Evolutionary conservation across 2,888 invertebrate genomes (phyloP), one percentile per base, ranked within the genome.

Genomic region (Dascillus cervinus): DNA sequence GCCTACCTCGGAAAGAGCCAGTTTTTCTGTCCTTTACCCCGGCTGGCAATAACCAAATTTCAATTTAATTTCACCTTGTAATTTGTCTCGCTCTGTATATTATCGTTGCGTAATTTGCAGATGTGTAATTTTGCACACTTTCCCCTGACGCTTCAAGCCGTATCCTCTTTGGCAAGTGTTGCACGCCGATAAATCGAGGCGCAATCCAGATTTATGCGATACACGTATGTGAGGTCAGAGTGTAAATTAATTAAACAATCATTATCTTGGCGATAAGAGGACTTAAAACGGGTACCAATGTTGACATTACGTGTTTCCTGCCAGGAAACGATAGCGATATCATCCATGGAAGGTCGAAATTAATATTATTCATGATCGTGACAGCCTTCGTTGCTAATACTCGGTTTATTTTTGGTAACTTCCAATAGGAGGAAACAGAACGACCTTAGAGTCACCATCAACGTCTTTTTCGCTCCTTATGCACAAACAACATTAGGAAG

Each of bases 261-360:
- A 17, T 31, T 31, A 31, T 31, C 31, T 25, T 2, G 6, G 6
- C 15, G 29, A 29, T 29, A 29, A 29, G 22, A 14, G 29, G 11
- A 34, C 30, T 23, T 13, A 20, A 34, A 34, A 25, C 34, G 27
- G 31, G 32, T 34, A 30, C 26, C 26, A 26, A 28, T 21, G 29
- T 35, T 32, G 30, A 33, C 34, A 41, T 41, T 39, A 34, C 37
- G 41, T 31, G 25, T 32, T 33, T 39, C 34, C 37, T 26, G 34
- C 32, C 38, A 28, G 41, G 41, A 41, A 41, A 27, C 32, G 34
- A 29, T 30, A 33, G 32, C 28, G 37, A 37, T 39, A 37, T 34
- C 39, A 29, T 34, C 32, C 29, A 26, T 17, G 17, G 37, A 37
- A 37, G 38, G 39, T 29, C 30, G 36, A n/a, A 26, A 31, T n/a